Conservation (phyloP, 2,888 invertebrate species). For the Drosophila neotestacea region DNA sequence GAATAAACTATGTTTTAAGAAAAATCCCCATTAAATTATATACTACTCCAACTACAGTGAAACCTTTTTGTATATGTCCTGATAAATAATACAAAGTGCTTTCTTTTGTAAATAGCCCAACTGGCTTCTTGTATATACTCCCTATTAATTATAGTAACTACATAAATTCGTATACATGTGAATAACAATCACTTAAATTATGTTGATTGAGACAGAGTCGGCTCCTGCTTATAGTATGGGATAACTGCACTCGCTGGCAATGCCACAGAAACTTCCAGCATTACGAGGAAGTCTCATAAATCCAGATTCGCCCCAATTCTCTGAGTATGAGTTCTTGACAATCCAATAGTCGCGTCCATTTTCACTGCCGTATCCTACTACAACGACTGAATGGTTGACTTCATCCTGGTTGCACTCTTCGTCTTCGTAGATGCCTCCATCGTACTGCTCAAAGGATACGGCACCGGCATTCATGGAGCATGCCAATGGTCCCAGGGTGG, state of each 20-base stretch:
- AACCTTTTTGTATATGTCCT: background rate
- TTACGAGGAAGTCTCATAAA: slow-evolving; percentile 83
- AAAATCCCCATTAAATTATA: too few relatives aligned
- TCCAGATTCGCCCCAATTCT: slow-evolving; percentile 84
- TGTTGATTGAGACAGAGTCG: background rate
- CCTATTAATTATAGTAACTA: slow-evolving; percentile 9
- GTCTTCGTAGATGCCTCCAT: slow-evolving; percentile 83
- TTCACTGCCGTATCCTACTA: slow-evolving; percentile 83
- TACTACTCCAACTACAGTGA: too few relatives aligned
- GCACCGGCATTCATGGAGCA: slow-evolving; percentile 82
- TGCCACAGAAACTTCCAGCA: slow-evolving; percentile 82
- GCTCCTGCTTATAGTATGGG: slow-evolving; percentile 70
- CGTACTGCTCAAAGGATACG: slow-evolving; percentile 82
- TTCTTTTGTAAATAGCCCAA: slow-evolving; percentile 1
- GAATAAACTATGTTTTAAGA: too few relatives aligned
- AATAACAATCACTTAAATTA: slow-evolving; percentile 14
- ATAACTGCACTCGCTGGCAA: slow-evolving; percentile 84
- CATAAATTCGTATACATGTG: slow-evolving; percentile 16
- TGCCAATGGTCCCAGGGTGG: slow-evolving; percentile 82
- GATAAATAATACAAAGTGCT: background rate
- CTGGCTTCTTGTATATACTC: background rate
- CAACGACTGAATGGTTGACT: slow-evolving; percentile 83
- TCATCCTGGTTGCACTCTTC: slow-evolving; percentile 81
- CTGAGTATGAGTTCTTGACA: slow-evolving; percentile 83
- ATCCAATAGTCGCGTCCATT: slow-evolving; percentile 84